Base-by-base conservation (phyloP, 1,140 invertebrate species). In the Eubasilissa regina region DNA sequence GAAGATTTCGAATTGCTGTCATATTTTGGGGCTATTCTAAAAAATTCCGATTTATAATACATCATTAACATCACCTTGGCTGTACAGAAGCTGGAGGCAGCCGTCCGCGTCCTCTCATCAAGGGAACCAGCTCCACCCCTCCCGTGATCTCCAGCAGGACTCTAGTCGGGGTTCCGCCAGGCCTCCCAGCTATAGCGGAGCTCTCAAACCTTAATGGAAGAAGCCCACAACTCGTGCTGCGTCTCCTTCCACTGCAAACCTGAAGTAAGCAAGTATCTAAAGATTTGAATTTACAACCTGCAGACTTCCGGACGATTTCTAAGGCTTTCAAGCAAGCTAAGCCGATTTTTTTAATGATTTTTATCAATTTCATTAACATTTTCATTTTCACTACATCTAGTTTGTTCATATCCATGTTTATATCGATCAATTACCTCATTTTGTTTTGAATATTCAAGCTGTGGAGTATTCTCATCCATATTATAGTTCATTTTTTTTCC, bases 121-220 rank as follows among this genome's bases (percentile, higher is more conserved):
- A 85, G n/a, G 93, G 92, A 43, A 93, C 93, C 81, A 94, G 87
- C 86, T 94, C 93, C 75, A 93, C 89, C 47, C 93, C 93, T 9
- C 92, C 89, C 1, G 89, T 89, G 88, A 84, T 56, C 44, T 89
- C 91, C 82, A 92, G 84, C 80, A 87, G 88, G 64, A 83, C 83
- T 72, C 85, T 87, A 84, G 87, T 90, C 58, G 87, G 89, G 72
- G 90, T 91, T 62, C 84, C 85, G 86, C 87, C 79, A 44, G 78
- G 53, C 48, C 75, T 55, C 1, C 56, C 51, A 0, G 70, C 62
- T 17, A 53, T 48, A 12, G 43, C 13, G 6, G 56, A 64, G 6
- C 19, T 10, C 21, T 15, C 60, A 13, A 48, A 77, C 11, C 62
- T 35, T 47, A 21, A 0, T 21, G 25, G 75, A 0, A 66, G 45